Percentiles rank a stretch among this genome's conserved stretches.
phyloP scores from a whole-genome alignment of 2,797 vertebrate species.

The Hozukius guyotensis region DNA sequence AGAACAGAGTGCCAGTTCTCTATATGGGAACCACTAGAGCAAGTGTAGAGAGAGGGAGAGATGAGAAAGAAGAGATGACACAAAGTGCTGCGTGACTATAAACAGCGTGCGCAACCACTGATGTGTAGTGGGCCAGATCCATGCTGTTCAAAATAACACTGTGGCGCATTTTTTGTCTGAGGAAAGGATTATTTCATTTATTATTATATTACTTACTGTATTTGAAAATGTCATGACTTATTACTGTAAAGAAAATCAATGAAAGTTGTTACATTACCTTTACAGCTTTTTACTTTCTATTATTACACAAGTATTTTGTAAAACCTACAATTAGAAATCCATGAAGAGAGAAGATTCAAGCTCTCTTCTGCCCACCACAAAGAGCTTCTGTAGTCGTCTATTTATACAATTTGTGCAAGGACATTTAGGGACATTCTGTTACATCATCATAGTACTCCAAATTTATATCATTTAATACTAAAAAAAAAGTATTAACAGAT shows the following conservation, averaged over 20 bases:
- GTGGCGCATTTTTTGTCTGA: not conserved
- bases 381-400: slow-evolving; percentile 21
- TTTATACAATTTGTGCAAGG: slow-evolving; percentile 22
- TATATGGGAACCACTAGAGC: slow-evolving; percentile 97
- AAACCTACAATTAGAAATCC: not conserved
- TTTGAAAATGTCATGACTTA: not conserved
- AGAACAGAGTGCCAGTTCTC: slow-evolving; percentile 99
- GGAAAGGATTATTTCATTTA: not conserved
- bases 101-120: slow-evolving; percentile 14
- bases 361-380: not conserved
- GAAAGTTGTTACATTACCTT: not conserved
- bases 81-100: slow-evolving; percentile 38
- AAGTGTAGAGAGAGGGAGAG: slow-evolving; percentile 72
- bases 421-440: slow-evolving; percentile 22
- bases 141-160: slow-evolving; percentile 1
- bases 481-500: not conserved
- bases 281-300: not conserved
- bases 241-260: not conserved
- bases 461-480: slow-evolving; percentile 3
- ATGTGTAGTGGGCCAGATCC: not conserved
- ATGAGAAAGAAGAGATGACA: slow-evolving; percentile 59
- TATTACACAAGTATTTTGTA: not conserved
- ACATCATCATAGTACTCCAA: slow-evolving; percentile 24
- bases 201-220: not conserved
- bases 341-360: not conserved